phyloP scores from a whole-genome alignment of 1,140 invertebrate species.

The Oryctes rhinoceros region DNA sequence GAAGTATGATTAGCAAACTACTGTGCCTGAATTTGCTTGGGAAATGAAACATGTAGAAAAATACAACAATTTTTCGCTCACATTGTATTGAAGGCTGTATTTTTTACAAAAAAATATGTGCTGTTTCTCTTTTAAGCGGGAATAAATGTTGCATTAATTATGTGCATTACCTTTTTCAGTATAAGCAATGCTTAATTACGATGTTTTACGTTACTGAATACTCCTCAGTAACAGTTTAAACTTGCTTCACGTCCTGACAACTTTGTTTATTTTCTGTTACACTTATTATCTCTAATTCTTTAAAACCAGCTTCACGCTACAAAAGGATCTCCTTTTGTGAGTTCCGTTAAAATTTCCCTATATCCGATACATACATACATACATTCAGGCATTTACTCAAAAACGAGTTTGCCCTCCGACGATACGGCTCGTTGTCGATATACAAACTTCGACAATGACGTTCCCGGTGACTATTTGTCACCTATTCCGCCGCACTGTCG shows the following conservation, averaged over 20 bases:
- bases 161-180: too few relatives aligned
- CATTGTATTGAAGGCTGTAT: too few relatives aligned
- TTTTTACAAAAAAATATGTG: too few relatives aligned
- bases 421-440: conserved; percentile 17
- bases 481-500: conserved; percentile 13
- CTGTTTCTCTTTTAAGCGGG: too few relatives aligned
- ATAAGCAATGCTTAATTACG: too few relatives aligned
- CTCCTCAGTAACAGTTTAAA: background rate
- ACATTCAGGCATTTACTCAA: background rate
- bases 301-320: conserved; percentile 16
- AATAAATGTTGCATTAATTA: too few relatives aligned
- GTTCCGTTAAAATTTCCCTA: conserved; percentile 29
- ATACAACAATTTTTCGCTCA: too few relatives aligned
- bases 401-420: conserved; percentile 13
- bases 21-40: too few relatives aligned
- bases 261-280: conserved; percentile 35
- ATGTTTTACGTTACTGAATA: too few relatives aligned
- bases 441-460: conserved; percentile 13
- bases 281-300: conserved; percentile 21
- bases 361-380: background rate
- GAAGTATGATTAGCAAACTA: too few relatives aligned
- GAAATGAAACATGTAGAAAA: too few relatives aligned
- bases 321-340: conserved; percentile 24
- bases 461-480: conserved; percentile 21
- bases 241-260: background rate